phyloP scores from a whole-genome alignment of 2,797 vertebrate genomes.

The Pachyuromys duprasi region DNA sequence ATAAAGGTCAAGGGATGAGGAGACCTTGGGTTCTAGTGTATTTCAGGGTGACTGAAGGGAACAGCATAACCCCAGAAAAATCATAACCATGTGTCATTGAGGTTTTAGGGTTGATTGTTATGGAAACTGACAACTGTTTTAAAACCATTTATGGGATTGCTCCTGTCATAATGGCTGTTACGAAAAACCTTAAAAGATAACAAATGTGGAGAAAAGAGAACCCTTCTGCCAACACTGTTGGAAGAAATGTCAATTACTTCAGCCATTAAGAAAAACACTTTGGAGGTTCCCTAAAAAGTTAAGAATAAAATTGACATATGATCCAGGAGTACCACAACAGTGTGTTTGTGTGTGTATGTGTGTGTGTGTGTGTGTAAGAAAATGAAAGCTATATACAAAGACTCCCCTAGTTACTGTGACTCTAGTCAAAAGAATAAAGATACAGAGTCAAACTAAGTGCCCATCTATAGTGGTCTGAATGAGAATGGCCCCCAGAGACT shows the following conservation, averaged over 20 bases:
- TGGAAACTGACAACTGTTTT: conserved; percentile 18
- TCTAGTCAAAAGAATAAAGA: neutral
- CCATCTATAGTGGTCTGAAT: neutral
- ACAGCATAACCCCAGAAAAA: neutral
- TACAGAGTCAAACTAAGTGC: neutral
- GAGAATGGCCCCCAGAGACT: neutral
- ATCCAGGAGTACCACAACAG: neutral
- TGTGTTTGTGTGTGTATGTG: too few species aligned
- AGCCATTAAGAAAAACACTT: neutral
- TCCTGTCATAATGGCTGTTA: neutral
- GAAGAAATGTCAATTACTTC: neutral
- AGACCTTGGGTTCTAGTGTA: neutral
- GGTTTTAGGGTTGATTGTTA: neutral
- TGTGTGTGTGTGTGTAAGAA: neutral
- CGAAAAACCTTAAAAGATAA: neutral
- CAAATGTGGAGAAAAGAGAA: neutral
- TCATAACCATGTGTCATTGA: neutral
- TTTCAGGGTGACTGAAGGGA: neutral
- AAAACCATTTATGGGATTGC: neutral
- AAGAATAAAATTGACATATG: neutral
- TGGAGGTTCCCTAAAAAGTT: neutral
- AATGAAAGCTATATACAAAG: neutral
- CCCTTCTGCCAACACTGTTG: neutral
- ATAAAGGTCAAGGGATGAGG: neutral
- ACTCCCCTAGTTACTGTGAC: neutral